Conservation (phyloP, 37 sponge, comb jelly and placozoan species). For the Corticium candelabrum region DNA sequence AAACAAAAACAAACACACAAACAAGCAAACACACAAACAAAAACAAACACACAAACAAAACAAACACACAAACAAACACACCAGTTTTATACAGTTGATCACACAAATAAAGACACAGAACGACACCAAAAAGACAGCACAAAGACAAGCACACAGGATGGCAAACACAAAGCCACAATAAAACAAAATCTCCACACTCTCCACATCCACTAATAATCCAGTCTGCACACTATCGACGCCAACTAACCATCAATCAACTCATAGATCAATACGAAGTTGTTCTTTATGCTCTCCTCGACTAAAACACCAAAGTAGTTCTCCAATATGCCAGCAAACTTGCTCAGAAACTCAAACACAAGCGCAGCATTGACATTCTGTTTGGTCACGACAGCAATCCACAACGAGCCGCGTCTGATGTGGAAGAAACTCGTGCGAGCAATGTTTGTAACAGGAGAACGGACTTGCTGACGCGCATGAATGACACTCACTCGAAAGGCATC, state of each 20-base stretch:
- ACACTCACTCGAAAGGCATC: conserved; percentile 93
- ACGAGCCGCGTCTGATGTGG: conserved; percentile 49
- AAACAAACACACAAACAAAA: too few relatives aligned
- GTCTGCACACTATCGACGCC: not conserved
- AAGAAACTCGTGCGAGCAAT: conserved; percentile 94
- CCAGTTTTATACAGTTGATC: too few relatives aligned
- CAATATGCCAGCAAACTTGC: conserved; percentile 59
- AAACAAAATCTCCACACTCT: not conserved
- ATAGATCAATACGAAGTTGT: conserved; percentile 93
- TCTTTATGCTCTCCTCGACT: conserved; percentile 87
- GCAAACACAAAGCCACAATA: not conserved
- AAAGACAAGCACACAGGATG: too few relatives aligned
- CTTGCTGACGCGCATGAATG: conserved; percentile 82
- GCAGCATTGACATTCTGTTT: conserved; percentile 85
- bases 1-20: too few relatives aligned
- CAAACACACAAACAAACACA: too few relatives aligned
- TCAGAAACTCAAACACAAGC: conserved; percentile 87
- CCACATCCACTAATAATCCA: not conserved
- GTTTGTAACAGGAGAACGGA: conserved; percentile 82
- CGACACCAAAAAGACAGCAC: too few relatives aligned
- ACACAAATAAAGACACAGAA: too few relatives aligned
- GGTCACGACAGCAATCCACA: conserved; percentile 88
- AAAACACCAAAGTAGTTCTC: conserved; percentile 73
- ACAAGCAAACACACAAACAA: too few relatives aligned
- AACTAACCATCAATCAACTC: conserved; percentile 88